A percentile compares a stretch with the other conserved stretches of the same genome.
phyloP scores from a whole-genome alignment of 2,888 invertebrate genomes.

The Bhutanitis thaidina region DNA sequence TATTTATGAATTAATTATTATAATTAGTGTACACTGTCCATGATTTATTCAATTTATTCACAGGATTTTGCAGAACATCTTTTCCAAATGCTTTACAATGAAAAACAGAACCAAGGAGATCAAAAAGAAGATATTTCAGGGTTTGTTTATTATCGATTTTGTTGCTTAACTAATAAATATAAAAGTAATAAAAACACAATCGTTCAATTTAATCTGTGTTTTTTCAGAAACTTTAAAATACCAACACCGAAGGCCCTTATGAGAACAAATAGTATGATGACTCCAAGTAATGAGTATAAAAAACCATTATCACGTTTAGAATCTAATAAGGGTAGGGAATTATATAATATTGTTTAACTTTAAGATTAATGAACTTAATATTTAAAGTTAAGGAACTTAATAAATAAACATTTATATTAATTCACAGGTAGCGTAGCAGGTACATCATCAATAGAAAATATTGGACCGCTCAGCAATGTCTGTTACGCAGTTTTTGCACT shows the following conservation, averaged over 20 bases:
- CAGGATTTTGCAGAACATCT: constrained; percentile 67
- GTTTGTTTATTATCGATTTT: constrained; percentile 24
- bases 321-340: constrained; percentile 64
- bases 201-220: no score
- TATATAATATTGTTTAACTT: no score
- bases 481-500: constrained; percentile 96
- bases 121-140: constrained; percentile 37
- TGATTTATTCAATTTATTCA: constrained; percentile 22
- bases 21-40: no score
- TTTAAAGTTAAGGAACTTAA: no score
- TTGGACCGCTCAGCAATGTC: constrained; percentile 93
- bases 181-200: no score
- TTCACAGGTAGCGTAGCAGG: constrained; percentile 86
- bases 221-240: constrained; percentile 80
- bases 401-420: neutral
- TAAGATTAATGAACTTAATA: no score
- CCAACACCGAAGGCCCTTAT: constrained; percentile 92
- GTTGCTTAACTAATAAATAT: no score
- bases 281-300: constrained; percentile 72
- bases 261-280: constrained; percentile 87
- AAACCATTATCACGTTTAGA: constrained; percentile 81
- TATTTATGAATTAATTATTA: no score
- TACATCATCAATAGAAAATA: constrained; percentile 86
- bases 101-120: constrained; percentile 48
- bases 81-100: constrained; percentile 57